phyloP scores from a whole-genome alignment of 2,888 invertebrate genomes.

The Thereva nobilitata region DNA sequence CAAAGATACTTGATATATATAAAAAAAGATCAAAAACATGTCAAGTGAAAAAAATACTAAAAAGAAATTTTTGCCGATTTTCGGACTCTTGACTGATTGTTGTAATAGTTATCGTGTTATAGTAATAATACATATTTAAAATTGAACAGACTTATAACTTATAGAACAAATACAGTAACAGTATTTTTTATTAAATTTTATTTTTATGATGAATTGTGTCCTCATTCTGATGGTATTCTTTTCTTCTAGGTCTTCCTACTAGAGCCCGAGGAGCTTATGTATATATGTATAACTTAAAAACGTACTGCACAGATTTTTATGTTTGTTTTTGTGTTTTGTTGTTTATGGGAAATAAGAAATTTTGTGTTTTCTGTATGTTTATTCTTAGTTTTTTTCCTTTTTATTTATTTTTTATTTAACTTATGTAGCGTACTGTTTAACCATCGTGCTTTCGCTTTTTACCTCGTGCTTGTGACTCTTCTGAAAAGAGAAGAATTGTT shows the following conservation, averaged over 20 bases:
- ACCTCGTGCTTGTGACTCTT: constrained; percentile 64
- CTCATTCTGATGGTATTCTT: constrained; percentile 22
- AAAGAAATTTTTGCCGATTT: too few species aligned
- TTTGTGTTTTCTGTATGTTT: constrained; percentile 37
- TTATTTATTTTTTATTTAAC: constrained; percentile 32
- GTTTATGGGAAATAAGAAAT: constrained; percentile 30
- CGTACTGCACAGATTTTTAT: constrained; percentile 34
- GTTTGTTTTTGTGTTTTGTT: constrained; percentile 32
- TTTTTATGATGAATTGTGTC: background rate
- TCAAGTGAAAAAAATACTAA: too few species aligned
- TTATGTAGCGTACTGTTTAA: constrained; percentile 45
- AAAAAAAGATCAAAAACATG: too few species aligned
- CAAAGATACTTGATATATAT: too few species aligned
- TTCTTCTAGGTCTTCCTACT: constrained; percentile 19
- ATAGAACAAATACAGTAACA: constrained; percentile 40
- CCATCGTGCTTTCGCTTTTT: constrained; percentile 75
- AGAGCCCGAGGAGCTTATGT: constrained; percentile 32
- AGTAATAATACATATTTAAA: constrained; percentile 35
- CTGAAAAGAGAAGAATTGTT: constrained; percentile 43
- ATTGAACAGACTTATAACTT: constrained; percentile 41
- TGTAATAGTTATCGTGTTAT: constrained; percentile 15
- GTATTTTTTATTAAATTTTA: constrained; percentile 18
- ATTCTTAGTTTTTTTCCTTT: constrained; percentile 31
- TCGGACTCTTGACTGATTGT: constrained; percentile 7
- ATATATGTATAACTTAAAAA: constrained; percentile 13